These are phyloP conservation scores for chimpanzee (Pan troglodytes) DNA, from an alignment of 2,113 vertebrate species.

Conservation along the genomic window NHGRI_mPanTro3-v2.1_pri NC_072401.2:108504001-108504500, in stretches of 20 bases:
- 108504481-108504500: not conserved
- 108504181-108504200: conserved; percentile 64
- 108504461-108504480: not conserved
- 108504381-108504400: not conserved
- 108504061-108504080: rapidly evolving
- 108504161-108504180: not conserved
- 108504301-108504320: too few species aligned
- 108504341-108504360: not conserved
- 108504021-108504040: not conserved
- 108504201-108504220: conserved; percentile 36
- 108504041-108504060: not conserved
- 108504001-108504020: not conserved
- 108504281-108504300: rapidly evolving
- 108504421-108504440: not conserved
- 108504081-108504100: not conserved
- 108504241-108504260: not conserved
- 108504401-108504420: not conserved
- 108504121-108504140: not conserved
- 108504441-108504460: not conserved
- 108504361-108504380: not conserved
- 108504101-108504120: not conserved
- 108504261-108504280: rapidly evolving
- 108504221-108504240: not conserved
- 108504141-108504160: not conserved
- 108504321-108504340: not conserved